Evolutionary conservation across 2,113 vertebrate species (phyloP), one percentile per base, ranked within the genome.

Genomic region (Orcinus orca): DNA sequence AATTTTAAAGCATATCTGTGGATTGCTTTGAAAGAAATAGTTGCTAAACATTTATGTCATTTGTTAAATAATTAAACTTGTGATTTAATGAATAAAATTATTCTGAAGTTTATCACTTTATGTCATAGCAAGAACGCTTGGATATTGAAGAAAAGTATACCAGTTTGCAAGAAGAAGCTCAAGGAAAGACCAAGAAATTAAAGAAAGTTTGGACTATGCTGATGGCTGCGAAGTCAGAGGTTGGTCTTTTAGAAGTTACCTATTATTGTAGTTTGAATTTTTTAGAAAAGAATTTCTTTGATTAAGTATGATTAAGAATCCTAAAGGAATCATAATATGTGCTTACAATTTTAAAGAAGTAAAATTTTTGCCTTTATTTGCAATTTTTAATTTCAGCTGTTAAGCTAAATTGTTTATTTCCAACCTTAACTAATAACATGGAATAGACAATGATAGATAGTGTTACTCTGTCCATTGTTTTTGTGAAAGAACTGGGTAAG

Each of bases 131-230:
- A 99, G 99, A 99, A 84, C 99, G 99, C 58, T 98, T 99, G 98
- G 99, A 99, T 98, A 99, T 99, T 8, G 99, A 99, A 98, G 99
- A 99, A 98, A 99, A 99, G 95, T 99, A 99, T 98, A 99, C 99
- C 76, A 99, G 99, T 97, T 99, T 99, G 82, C 99, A 99, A 98
- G 99, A 99, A 79, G 99, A 99, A 97, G 99, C 99, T 3, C 99
- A 99, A 96, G 99, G 99, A 70, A 99, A 99, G 98, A 99, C 99
- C 77, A 99, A 99, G 97, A 99, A 99, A 84, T 98, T 99, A 97
- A 99, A 99, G 98, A 99, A 99, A 98, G 99, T 99, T 9, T 99
- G 99, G 99, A 99, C 99, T 83, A 99, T 99, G 99, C 98, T 99
- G 81, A 99, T 99, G 99, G 99, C 99, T 97, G 99, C 99, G 44